These are phyloP conservation scores for Pygmarrhopalites habei DNA, from an alignment of 1,140 invertebrate species.

Conservation along the genomic window DNA sequence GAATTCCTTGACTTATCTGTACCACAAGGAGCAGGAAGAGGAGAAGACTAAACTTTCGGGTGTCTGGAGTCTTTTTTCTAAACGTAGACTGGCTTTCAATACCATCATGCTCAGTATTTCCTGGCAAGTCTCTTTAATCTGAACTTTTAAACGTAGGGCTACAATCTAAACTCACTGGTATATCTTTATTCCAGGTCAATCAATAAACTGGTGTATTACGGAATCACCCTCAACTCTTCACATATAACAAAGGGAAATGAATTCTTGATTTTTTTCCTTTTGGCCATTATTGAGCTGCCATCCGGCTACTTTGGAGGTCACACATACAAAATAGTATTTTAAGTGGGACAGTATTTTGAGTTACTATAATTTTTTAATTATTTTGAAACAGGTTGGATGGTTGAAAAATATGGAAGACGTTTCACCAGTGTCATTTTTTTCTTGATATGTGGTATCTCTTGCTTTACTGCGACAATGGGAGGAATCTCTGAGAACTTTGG, in stretches of 20 bases:
- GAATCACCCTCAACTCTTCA: constrained; percentile 54
- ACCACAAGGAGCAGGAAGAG: constrained; percentile 29
- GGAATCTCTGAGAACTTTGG: neutral
- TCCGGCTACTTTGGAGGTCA: constrained; percentile 39
- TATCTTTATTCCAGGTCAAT: constrained; percentile 47
- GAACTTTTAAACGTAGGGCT: neutral
- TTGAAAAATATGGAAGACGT: constrained; percentile 23
- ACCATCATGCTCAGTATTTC: constrained; percentile 13
- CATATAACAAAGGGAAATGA: constrained; percentile 58
- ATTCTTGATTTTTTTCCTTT: constrained; percentile 59
- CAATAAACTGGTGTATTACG: constrained; percentile 53
- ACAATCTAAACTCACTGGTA: neutral
- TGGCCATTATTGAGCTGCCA: constrained; percentile 56
- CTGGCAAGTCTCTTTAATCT: constrained; percentile 18
- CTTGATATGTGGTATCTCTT: constrained; percentile 10
- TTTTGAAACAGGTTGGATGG: constrained; percentile 15
- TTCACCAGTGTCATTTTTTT: constrained; percentile 27
- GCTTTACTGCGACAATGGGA: neutral
- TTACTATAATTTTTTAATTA: no score
- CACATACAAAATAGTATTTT: no score
- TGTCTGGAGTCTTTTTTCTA: constrained; percentile 16
- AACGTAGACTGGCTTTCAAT: constrained; percentile 8
- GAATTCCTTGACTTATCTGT: neutral
- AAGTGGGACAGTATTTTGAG: no score
- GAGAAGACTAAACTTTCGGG: constrained; percentile 41